These are phyloP conservation scores for Saturnia japonica DNA, from an alignment of 2,888 invertebrate genomes.

Conservation along the genomic window DNA sequence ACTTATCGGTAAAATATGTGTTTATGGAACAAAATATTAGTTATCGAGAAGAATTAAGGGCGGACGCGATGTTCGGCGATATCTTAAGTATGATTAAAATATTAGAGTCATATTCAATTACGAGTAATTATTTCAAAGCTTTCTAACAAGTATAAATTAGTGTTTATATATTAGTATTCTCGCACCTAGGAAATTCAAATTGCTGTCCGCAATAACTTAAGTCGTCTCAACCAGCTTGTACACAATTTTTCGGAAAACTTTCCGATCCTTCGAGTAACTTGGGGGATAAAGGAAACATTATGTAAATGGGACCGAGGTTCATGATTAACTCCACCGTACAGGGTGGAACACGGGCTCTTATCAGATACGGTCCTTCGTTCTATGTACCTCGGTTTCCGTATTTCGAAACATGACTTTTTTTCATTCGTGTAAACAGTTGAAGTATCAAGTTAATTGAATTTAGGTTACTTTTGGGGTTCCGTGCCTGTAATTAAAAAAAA, in stretches of 20 bases:
- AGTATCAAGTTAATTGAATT: too few relatives aligned
- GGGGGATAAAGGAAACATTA: conserved; percentile 68
- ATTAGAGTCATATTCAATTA: not conserved
- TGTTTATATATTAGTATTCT: not conserved
- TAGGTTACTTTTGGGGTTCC: too few relatives aligned
- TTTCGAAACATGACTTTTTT: not conserved
- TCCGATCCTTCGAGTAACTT: conserved; percentile 57
- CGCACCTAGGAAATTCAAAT: not conserved
- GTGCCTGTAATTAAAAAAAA: too few relatives aligned
- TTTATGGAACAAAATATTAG: too few relatives aligned
- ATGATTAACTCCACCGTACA: conserved; percentile 67
- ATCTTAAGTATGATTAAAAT: not conserved
- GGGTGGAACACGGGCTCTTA: conserved; percentile 45
- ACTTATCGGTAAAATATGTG: too few relatives aligned
- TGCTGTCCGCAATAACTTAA: conserved; percentile 5
- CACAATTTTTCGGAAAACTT: conserved; percentile 44
- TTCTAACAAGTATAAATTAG: not conserved
- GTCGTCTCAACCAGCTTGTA: conserved; percentile 8
- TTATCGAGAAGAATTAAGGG: too few relatives aligned
- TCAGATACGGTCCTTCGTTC: conserved; percentile 26
- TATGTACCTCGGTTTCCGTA: not conserved
- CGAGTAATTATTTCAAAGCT: not conserved
- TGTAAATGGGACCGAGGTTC: conserved; percentile 70
- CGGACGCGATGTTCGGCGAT: too few relatives aligned
- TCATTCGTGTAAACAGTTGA: not conserved